Percentiles rank a stretch among this genome's conserved stretches.
phyloP scores from a whole-genome alignment of 53 echinoderm and acorn worm species.

The Astropecten irregularis region DNA sequence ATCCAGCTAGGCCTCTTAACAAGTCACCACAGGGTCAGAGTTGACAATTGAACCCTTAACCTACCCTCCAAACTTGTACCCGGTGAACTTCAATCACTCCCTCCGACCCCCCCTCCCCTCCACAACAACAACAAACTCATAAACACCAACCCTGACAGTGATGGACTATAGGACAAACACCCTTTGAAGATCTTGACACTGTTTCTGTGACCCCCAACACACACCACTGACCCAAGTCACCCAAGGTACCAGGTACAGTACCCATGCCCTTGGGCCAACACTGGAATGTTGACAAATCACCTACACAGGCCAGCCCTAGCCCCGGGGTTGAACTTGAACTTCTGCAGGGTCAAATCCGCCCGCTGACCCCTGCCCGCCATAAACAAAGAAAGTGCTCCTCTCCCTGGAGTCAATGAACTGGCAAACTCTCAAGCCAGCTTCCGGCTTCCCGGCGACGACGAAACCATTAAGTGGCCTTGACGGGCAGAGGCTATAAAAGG shows the following conservation, averaged over 20 bases:
- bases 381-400: slow-evolving; percentile 26
- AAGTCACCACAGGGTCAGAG: not conserved
- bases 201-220: too few relatives aligned
- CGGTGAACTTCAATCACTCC: too few relatives aligned
- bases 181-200: not conserved
- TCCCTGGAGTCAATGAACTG: slow-evolving; percentile 32
- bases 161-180: not conserved
- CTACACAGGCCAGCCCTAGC: not conserved
- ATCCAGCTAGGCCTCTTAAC: not conserved
- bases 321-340: slow-evolving; percentile 49
- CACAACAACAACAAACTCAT: not conserved
- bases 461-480: slow-evolving; percentile 23
- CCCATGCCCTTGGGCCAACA: slow-evolving; percentile 47
- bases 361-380: not conserved
- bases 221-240: not conserved
- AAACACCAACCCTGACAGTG: not conserved
- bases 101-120: not conserved
- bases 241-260: not conserved
- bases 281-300: not conserved
- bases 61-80: too few relatives aligned
- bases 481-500: not conserved
- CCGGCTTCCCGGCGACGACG: not conserved
- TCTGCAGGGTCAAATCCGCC: slow-evolving; percentile 37
- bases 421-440: not conserved
- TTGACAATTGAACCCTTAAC: not conserved